Base-by-base conservation (phyloP, 2,113 vertebrate species). In the Oplegnathus fasciatus region DNA sequence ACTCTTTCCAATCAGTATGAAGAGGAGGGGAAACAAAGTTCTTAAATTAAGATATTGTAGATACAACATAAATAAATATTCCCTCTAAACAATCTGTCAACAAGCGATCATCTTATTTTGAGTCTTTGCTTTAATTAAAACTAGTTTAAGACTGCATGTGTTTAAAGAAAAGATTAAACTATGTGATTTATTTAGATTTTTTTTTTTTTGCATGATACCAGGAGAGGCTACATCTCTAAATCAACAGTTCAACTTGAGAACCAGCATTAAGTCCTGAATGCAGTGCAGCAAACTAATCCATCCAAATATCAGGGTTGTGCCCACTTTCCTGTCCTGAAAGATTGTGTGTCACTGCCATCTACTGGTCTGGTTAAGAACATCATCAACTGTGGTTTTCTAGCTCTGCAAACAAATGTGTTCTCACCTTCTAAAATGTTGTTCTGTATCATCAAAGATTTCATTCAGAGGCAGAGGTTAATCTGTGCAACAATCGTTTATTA, bases 261-360 rank as follows among this genome's bases (percentile, higher is more conserved):
- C n/a, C 26, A 50, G 9, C 22, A 30, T 15, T 57, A n/a, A 1
- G 30, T 58, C 57, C 48, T 48, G 6, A 6, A 30, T 62, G 28
- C 3, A n/a, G 8, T 42, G 5, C 1, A 40, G 7, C 4, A 54
- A 66, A 6, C 54, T 14, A 64, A 20, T 57, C 48, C 22, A 69
- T n/a, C 2, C 32, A 20, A 42, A 44, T 14, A 8, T 26, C 1
- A 18, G 3, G 15, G 52, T 15, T 24, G 20, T 37, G 10, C 24
- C 50, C 4, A 6, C 10, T 14, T 22, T 2, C 10, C 7, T 57
- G 44, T 60, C 1, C 22, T 9, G 57, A 72, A 75, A 60, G 14
- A 15, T 73, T 86, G 80, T 80, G 28, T 24, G 9, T 78, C 22
- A 72, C 30, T 30, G 75, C 87, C 93, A 90, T 86, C 93, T 89